Percentiles rank a stretch among this genome's conserved stretches.
phyloP scores from a whole-genome alignment of 1,140 invertebrate genomes.

The Mesaphorura yosii region DNA sequence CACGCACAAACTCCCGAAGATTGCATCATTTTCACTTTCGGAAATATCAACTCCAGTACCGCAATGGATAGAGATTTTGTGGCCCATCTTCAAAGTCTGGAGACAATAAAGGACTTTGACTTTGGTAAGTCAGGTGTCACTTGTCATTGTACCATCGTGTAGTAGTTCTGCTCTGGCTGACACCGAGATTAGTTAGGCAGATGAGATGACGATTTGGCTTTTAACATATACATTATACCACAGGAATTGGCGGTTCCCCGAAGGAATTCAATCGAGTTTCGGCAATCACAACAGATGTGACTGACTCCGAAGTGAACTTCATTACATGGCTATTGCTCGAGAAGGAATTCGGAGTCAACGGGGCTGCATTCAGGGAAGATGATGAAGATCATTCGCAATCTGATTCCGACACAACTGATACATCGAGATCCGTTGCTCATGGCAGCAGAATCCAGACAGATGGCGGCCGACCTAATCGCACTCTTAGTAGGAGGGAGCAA shows the following conservation, averaged over 20 bases:
- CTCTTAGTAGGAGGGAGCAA: neutral
- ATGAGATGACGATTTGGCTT: neutral
- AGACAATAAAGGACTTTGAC: slow-evolving; percentile 26
- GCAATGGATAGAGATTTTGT: too few species aligned
- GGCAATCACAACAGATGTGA: slow-evolving; percentile 10
- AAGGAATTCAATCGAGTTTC: slow-evolving; percentile 7
- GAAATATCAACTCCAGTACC: too few species aligned
- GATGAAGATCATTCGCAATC: neutral
- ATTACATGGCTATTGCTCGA: slow-evolving; percentile 23
- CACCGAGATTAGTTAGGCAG: neutral
- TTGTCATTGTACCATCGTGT: neutral
- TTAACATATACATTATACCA: neutral
- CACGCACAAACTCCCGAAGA: too few species aligned
- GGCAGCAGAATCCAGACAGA: neutral
- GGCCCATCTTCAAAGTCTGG: neutral
- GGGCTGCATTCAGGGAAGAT: neutral
- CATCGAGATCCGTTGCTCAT: neutral
- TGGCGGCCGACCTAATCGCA: neutral
- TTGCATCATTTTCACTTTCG: too few species aligned
- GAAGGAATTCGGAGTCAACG: slow-evolving; percentile 12
- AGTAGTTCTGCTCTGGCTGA: neutral
- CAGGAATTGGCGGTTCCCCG: slow-evolving; percentile 3
- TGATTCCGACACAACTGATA: neutral
- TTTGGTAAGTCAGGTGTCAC: slow-evolving; percentile 14
- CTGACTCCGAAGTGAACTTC: slow-evolving; percentile 14